Evolutionary conservation across 2,113 vertebrate genomes (phyloP).

Genomic region (Channa maculata): DNA sequence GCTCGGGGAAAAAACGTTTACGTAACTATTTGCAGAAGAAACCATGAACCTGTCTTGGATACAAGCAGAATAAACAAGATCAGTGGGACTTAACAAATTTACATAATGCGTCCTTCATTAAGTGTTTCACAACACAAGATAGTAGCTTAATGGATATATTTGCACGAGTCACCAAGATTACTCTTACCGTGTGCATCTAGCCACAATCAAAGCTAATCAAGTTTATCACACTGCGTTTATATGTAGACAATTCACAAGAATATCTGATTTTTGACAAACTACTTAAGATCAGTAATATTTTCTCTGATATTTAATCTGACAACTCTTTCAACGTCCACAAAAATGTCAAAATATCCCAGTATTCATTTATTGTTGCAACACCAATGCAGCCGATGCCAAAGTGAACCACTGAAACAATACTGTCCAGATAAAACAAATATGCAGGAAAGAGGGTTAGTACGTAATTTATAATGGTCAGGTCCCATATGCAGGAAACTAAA

Average conservation of each 20-base stretch:
- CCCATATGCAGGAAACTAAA: background rate
- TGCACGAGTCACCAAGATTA: slow-evolving; percentile 5
- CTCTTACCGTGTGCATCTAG: background rate
- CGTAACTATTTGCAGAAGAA: slow-evolving; percentile 44
- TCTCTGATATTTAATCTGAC: slow-evolving; percentile 21
- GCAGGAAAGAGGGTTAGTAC: slow-evolving; percentile 17
- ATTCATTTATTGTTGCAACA: background rate
- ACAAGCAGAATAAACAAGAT: slow-evolving; percentile 25
- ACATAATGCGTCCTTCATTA: slow-evolving; percentile 33
- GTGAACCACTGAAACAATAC: slow-evolving; percentile 53
- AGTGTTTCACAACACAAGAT: slow-evolving; percentile 13
- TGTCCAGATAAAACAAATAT: slow-evolving; percentile 39
- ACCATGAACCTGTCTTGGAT: slow-evolving; percentile 20
- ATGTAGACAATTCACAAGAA: slow-evolving; percentile 8
- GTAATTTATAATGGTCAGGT: slow-evolving; percentile 12
- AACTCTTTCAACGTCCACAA: slow-evolving; percentile 13
- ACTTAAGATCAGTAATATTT: background rate
- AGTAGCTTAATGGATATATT: slow-evolving; percentile 18
- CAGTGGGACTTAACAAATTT: slow-evolving; percentile 43
- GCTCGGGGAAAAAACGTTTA: slow-evolving; percentile 27
- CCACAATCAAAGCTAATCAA: slow-evolving; percentile 3
- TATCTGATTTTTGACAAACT: slow-evolving; percentile 26
- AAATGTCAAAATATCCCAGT: slow-evolving; percentile 28
- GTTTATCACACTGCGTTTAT: background rate
- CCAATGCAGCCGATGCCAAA: slow-evolving; percentile 11